A percentile compares a stretch with the other conserved stretches of the same genome.
Evolutionary conservation across 2,797 vertebrate species (phyloP).

Genomic region (Semotilus atromaculatus): DNA sequence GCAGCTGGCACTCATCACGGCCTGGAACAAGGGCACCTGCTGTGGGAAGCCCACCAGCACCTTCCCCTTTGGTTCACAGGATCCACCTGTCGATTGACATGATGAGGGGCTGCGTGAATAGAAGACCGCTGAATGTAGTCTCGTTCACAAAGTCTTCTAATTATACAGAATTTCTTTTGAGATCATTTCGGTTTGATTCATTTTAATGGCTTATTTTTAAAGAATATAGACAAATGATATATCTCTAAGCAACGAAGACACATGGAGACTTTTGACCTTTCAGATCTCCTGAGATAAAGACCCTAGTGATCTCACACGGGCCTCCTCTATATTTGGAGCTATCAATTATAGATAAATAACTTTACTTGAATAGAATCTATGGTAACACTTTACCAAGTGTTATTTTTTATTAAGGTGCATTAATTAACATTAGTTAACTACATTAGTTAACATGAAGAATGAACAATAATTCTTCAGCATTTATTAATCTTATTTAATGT

Average conservation of each 20-base stretch:
- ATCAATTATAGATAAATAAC: background rate
- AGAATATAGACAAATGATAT: background rate
- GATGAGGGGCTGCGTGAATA: slow-evolving; percentile 47
- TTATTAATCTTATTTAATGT: too few species aligned
- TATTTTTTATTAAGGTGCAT: too few species aligned
- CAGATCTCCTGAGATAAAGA: background rate
- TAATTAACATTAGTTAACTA: too few species aligned
- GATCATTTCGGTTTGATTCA: background rate
- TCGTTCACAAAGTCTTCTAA: slow-evolving; percentile 16
- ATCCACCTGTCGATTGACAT: slow-evolving; percentile 77
- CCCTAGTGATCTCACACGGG: background rate
- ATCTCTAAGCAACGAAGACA: background rate
- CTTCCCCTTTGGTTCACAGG: slow-evolving; percentile 75
- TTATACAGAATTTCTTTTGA: slow-evolving; percentile 1
- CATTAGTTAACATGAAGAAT: too few species aligned
- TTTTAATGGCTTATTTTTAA: background rate
- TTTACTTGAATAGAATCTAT: background rate
- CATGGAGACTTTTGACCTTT: background rate
- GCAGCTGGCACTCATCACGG: slow-evolving; percentile 68
- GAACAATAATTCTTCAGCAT: too few species aligned
- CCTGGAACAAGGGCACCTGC: slow-evolving; percentile 71
- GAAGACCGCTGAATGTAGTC: background rate
- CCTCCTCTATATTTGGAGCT: background rate
- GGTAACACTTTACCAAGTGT: background rate
- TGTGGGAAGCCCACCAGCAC: slow-evolving; percentile 58